Evolutionary conservation across 1,140 invertebrate genomes (phyloP).

Genomic region (Mamestra configurata): DNA sequence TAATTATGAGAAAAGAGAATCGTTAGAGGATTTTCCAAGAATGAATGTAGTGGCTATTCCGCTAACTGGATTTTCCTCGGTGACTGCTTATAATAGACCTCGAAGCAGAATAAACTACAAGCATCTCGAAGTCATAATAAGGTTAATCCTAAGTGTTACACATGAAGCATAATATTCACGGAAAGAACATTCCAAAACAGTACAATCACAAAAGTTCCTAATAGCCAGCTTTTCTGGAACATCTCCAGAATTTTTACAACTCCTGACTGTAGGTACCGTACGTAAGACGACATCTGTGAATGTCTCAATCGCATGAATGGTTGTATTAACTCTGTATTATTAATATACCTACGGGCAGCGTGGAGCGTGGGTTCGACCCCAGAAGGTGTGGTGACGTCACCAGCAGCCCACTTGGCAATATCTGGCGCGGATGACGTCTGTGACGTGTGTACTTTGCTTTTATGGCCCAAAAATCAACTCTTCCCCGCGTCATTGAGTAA

Average conservation of each 20-base stretch:
- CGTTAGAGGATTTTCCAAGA: too few relatives aligned
- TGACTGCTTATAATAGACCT: background rate
- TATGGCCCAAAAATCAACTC: constrained; percentile 42
- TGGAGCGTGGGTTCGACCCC: constrained; percentile 25
- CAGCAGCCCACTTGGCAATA: constrained; percentile 36
- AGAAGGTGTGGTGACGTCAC: constrained; percentile 38
- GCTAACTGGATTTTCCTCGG: too few relatives aligned
- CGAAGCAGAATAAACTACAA: background rate
- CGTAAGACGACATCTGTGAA: constrained; percentile 14
- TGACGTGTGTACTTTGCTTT: constrained; percentile 28
- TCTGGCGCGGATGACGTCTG: constrained; percentile 25
- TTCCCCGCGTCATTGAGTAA: constrained; percentile 8
- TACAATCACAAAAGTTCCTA: background rate
- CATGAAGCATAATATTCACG: background rate
- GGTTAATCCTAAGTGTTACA: background rate
- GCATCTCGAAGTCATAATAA: background rate
- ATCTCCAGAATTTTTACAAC: constrained; percentile 25
- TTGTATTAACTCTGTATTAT: constrained; percentile 34
- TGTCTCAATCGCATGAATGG: constrained; percentile 31
- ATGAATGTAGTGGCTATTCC: too few relatives aligned
- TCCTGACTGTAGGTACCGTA: constrained; percentile 18
- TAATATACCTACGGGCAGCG: constrained; percentile 26
- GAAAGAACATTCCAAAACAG: background rate
- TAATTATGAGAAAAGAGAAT: background rate
- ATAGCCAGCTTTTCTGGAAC: constrained; percentile 5